These are phyloP conservation scores for Ceratosolen fusciceps DNA, from an alignment of 1,140 invertebrate genomes.

Conservation along the genomic window DNA sequence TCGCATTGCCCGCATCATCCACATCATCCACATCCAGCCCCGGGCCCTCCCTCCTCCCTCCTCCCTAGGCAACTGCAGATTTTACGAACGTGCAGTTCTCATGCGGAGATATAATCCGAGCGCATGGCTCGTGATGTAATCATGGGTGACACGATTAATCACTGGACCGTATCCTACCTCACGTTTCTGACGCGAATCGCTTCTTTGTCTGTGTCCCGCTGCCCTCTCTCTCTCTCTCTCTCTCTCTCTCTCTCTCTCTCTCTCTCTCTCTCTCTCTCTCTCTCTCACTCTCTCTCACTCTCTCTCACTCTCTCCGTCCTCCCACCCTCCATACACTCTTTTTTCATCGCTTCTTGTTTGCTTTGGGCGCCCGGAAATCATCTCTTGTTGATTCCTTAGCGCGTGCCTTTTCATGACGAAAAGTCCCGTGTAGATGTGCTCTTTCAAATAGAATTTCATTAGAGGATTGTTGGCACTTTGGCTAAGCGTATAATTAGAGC, in stretches of 20 bases:
- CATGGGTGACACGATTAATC: constrained; percentile 66
- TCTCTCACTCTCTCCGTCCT: not conserved
- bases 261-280: too few species aligned
- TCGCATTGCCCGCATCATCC: too few species aligned
- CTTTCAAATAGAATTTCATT: too few species aligned
- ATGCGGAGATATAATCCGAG: not conserved
- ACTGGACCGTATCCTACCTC: constrained; percentile 53
- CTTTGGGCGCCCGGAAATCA: not conserved
- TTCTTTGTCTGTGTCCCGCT: not conserved
- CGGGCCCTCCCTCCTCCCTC: not conserved
- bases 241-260: not conserved
- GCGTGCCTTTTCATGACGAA: too few species aligned
- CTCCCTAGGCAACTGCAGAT: not conserved
- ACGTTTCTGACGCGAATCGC: not conserved
- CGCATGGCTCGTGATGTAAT: constrained; percentile 58
- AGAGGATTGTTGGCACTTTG: too few species aligned
- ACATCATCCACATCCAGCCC: too few species aligned
- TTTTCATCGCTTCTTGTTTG: not conserved
- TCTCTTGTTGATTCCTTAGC: too few species aligned
- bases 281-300: not conserved
- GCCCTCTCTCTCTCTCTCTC: not conserved
- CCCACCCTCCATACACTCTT: not conserved
- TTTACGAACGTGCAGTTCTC: not conserved
- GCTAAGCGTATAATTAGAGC: too few species aligned
- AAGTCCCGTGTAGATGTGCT: too few species aligned